Base-by-base conservation (phyloP, 2,888 invertebrate genomes). In the Lomographa bimaculata region DNA sequence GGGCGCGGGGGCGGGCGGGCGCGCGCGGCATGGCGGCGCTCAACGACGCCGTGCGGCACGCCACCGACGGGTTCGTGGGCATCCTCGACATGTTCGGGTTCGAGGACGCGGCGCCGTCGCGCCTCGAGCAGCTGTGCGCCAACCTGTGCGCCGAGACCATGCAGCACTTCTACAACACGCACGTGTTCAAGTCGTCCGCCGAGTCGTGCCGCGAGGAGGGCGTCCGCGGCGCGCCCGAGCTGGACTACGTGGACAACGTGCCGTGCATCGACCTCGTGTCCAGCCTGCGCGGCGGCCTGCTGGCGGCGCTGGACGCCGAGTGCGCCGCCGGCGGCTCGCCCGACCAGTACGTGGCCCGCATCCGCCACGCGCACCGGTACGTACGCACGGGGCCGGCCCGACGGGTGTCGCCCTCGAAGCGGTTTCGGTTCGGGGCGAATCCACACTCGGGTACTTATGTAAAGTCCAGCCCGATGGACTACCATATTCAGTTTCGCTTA, bases 161-260 rank as follows among this genome's bases (percentile, higher is more conserved):
- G 96, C 98, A 98, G 79, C 98, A 98, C 81, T 98, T 97, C 81
- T 98, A 98, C 90, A 98, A 97, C 82, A 98, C 97, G 34, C 97
- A 98, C 82, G 97, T 98, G 60, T 98, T 98, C 86, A 97, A 97
- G 80, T 96, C 96, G 9, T 95, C 96, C 55, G 95, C 96, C 51
- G 97, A 98, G 84, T 96, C 97, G 34, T 97, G 97, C 68, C 92
- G 96, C 47, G 98, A 98, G 77, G 97, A 98, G 89, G 97, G 97
- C 30, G 97, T 98, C 58, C 91, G 93, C 34, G 95, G 95, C 73
- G 96, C 97, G 67, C 94, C 96, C 11, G 96, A 97, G 76, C 95
- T 97, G 41, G 96, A 96, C 76, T 98, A 97, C 86, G 96, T 96
- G 43, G 98, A 98, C 85, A 98, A 96, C 82, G 97, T 97, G 58